Conservation (phyloP, 2,113 vertebrate genomes). For the Datnioides undecimradiatus region DNA sequence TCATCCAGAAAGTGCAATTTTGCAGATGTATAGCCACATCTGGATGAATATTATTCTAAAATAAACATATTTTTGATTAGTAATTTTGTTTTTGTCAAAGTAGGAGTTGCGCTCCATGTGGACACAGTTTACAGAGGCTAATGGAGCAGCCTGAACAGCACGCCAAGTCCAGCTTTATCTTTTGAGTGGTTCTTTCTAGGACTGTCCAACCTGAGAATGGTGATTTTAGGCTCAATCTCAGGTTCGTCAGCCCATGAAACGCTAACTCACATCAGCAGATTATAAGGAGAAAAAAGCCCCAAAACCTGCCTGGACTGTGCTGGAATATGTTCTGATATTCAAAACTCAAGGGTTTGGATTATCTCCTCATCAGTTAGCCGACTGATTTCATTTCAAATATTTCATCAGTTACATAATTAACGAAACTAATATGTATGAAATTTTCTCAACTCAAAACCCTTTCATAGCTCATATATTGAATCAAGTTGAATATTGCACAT, state of each 20-base stretch:
- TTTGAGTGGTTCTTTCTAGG: constrained; percentile 87
- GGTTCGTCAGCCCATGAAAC: constrained; percentile 96
- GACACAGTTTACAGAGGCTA: not conserved
- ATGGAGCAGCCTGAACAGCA: not conserved
- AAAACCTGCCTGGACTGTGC: not conserved
- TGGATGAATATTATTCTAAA: not conserved
- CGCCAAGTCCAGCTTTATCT: not conserved
- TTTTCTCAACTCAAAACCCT: too few relatives aligned
- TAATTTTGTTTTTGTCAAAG: constrained; percentile 31
- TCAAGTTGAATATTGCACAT: not conserved
- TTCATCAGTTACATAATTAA: not conserved
- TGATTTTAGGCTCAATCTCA: constrained; percentile 91
- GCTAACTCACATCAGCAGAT: constrained; percentile 77
- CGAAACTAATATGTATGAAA: too few relatives aligned
- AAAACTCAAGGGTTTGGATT: not conserved
- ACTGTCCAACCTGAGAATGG: constrained; percentile 98
- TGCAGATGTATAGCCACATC: not conserved
- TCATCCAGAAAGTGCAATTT: not conserved
- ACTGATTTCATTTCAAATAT: not conserved
- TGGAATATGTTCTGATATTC: not conserved
- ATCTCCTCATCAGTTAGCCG: not conserved
- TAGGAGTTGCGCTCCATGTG: not conserved
- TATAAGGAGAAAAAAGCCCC: not conserved
- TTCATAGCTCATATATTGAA: not conserved
- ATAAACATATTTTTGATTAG: too few relatives aligned